A percentile compares a stretch with the other conserved stretches of the same genome.
Evolutionary conservation across 2,113 vertebrate species (phyloP).

Genomic region (Erythrocercus mccallii): DNA sequence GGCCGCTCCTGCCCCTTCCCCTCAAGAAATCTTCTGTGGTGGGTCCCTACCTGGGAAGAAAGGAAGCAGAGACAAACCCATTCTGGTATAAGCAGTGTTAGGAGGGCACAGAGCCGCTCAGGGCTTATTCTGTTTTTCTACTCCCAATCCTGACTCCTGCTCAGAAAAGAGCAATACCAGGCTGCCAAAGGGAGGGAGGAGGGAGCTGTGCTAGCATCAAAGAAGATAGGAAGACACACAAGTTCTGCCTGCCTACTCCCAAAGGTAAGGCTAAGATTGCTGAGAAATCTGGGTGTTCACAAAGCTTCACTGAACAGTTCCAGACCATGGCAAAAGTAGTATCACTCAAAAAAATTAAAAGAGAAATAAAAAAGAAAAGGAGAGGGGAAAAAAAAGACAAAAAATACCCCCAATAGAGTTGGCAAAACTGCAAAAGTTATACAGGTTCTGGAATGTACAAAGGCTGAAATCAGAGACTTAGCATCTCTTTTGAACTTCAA

Average conservation of each 20-base stretch:
- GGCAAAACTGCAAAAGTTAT: constrained; percentile 63
- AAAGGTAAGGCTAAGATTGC: background rate
- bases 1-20: background rate
- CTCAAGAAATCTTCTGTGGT: background rate
- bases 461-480: constrained; percentile 64
- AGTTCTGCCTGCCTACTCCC: background rate
- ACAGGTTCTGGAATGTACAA: constrained; percentile 61
- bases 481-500: constrained; percentile 66
- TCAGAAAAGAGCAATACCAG: background rate
- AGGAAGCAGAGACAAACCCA: background rate
- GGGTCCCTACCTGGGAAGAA: background rate
- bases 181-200: background rate
- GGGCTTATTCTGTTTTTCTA: background rate
- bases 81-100: background rate
- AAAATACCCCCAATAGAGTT: background rate
- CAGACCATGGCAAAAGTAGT: background rate
- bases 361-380: accelerated
- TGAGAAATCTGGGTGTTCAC: background rate
- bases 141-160: background rate
- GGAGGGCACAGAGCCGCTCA: background rate
- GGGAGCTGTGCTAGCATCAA: background rate
- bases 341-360: background rate
- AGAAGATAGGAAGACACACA: background rate
- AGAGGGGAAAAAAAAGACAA: accelerated
- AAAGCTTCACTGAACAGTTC: background rate